Evolutionary conservation across 2,797 vertebrate species (phyloP), one percentile per base, ranked within the genome.

Genomic region (Lacerta agilis): DNA sequence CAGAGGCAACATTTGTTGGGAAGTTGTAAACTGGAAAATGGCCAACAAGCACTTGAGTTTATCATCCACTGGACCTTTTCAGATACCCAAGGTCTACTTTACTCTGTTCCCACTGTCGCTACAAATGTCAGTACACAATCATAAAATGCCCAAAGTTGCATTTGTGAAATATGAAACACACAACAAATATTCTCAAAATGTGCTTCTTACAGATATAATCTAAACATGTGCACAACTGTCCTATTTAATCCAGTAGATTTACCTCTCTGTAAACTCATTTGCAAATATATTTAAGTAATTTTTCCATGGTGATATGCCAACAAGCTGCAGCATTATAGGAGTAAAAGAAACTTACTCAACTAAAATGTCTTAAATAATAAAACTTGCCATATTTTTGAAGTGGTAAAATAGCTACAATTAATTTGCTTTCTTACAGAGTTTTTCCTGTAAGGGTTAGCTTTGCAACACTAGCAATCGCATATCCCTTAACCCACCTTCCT

Each of bases 391-490:
- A 41, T 75, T 91, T 90, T 89, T 91, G 85, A 5, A 80, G 89
- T 86, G 23, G 79, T 87, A 87, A 90, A 86, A 85, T 90, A 88
- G 79, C 29, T 82, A 91, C 71, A 90, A 89, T 86, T 64, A 83
- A 77, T 45, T 83, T 89, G 69, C 55, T 95, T 90, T 84, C 79
- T 88, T 90, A 89, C 92, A 80, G 69, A 81, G 29, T 78, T 80
- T 43, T n/a, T 78, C 66, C 83, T 82, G 82, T 55, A 82, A 71
- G 67, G 83, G 55, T 77, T 88, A 92, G 90, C 61, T 45, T 29
- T 38, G 76, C 92, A 93, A 64, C 81, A 88, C 85, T 89, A 92
- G 84, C 71, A 93, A 90, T 92, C 17, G 18, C 33, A 58, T 88
- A 78, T 76, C 55, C 55, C 77, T 83, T 82, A 86, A 86, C 88